Base-by-base conservation (phyloP, 2,888 invertebrate species). In the Pyrrhosoma nymphula region DNA sequence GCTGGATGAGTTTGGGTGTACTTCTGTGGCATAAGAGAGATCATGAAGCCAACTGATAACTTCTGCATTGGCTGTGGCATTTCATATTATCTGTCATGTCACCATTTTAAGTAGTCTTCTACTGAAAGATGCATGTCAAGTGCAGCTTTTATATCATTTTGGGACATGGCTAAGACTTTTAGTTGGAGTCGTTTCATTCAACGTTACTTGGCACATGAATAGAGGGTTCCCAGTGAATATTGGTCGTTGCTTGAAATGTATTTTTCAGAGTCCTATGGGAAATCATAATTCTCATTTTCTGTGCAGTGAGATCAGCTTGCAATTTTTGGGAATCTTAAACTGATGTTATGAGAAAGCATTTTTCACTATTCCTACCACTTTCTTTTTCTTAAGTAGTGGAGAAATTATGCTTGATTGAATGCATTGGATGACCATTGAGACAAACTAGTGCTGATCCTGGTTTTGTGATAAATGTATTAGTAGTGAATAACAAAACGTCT, bases 391-490 rank as follows among this genome's bases (percentile, higher is more conserved):
- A 30, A 82, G 93, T 93, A 75, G 93, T 69, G 26, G 69, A n/a
- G 18, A 35, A n/a, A 4, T 16, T 93, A 47, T 75, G 63, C n/a
- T 26, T 69, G 39, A 69, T 93, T 93, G 93, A 47, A 93, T 93
- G 55, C 93, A 75, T 47, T 26, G 82, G 60, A 39, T 75, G 47
- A n/a, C 82, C 75, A 69, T 93, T 93, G 26, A 47, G 47, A 26
- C 63, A 47, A 47, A 47, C 75, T 93, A 93, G 39, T 47, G 47
- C 93, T 75, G 75, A 93, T 39, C 93, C 35, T 35, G 82, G 69
- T 82, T 93, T 63, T 93, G 75, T 69, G 93, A 93, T 75, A 63
- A n/a, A n/a, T n/a, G n/a, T 91, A 69, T 30, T 63, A 93, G 93
- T 93, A 69, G 93, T 69, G 69, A 3, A 30, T 35, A 16, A 35